Evolutionary conservation across 2,888 invertebrate species (phyloP).

Genomic region (Latrodectus elegans): DNA sequence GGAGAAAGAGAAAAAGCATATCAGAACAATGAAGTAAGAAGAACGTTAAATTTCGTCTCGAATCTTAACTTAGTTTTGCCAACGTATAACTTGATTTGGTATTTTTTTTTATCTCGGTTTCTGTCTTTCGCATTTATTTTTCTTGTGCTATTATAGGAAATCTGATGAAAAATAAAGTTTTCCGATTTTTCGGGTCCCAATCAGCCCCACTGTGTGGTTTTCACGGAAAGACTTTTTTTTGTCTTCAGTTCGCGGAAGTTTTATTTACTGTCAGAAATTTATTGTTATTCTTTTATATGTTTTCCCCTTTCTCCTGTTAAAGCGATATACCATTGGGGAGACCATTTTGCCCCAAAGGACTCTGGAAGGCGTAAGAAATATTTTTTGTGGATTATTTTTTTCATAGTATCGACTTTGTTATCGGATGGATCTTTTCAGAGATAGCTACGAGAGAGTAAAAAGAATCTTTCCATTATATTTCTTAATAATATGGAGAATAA

Average conservation of each 20-base stretch:
- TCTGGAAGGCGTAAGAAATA: slow-evolving; percentile 29
- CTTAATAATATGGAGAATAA: no score
- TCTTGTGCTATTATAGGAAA: slow-evolving; percentile 50
- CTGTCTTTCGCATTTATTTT: slow-evolving; percentile 20
- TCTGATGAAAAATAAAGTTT: slow-evolving; percentile 62
- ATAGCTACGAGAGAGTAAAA: not conserved
- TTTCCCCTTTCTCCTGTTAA: slow-evolving; percentile 12
- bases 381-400: not conserved
- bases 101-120: slow-evolving; percentile 36
- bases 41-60: slow-evolving; percentile 63
- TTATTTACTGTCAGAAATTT: slow-evolving; percentile 28
- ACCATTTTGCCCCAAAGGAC: slow-evolving; percentile 17
- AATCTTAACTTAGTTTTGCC: slow-evolving; percentile 65
- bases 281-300: slow-evolving; percentile 16
- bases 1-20: slow-evolving; percentile 35
- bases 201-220: slow-evolving; percentile 48
- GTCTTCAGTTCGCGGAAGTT: not conserved
- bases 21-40: slow-evolving; percentile 57
- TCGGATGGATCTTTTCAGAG: slow-evolving; percentile 7
- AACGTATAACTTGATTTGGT: slow-evolving; percentile 61
- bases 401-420: slow-evolving; percentile 36
- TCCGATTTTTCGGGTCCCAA: slow-evolving; percentile 49
- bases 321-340: slow-evolving; percentile 10
- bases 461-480: no score
- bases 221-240: slow-evolving; percentile 17